Conservation (phyloP, 2,113 vertebrate genomes). For the Panthera uncia region DNA sequence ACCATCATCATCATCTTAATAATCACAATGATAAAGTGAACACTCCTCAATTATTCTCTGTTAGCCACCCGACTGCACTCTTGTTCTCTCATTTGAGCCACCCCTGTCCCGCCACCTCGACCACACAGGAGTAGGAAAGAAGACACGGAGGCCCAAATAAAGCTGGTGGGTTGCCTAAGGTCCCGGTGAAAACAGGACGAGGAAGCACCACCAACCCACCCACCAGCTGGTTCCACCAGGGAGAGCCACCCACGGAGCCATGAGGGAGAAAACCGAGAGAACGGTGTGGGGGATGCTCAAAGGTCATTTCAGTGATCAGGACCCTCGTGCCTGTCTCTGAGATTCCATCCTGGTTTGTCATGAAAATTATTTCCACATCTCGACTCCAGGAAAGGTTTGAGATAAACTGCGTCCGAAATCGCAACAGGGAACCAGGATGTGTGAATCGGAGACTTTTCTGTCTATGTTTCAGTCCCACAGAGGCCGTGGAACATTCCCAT, state of each 20-base stretch:
- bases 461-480: background rate
- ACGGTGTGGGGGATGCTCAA: accelerated
- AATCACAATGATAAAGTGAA: background rate
- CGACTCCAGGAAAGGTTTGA: background rate
- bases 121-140: background rate
- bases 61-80: background rate
- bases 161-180: background rate
- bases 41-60: background rate
- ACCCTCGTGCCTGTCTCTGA: background rate
- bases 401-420: background rate
- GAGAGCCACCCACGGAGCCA: background rate
- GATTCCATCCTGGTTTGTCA: background rate
- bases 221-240: too few relatives aligned
- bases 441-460: background rate
- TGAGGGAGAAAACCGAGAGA: background rate
- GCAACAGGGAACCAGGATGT: background rate
- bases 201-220: accelerated
- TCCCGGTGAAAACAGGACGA: background rate
- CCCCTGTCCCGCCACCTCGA: background rate
- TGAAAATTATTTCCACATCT: background rate
- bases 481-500: background rate
- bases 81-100: background rate
- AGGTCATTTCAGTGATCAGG: background rate
- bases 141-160: background rate
- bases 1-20: background rate